Percentiles rank a stretch among this genome's conserved stretches.
phyloP scores from a whole-genome alignment of 2,797 vertebrate species.

The Ceryle rudis region DNA sequence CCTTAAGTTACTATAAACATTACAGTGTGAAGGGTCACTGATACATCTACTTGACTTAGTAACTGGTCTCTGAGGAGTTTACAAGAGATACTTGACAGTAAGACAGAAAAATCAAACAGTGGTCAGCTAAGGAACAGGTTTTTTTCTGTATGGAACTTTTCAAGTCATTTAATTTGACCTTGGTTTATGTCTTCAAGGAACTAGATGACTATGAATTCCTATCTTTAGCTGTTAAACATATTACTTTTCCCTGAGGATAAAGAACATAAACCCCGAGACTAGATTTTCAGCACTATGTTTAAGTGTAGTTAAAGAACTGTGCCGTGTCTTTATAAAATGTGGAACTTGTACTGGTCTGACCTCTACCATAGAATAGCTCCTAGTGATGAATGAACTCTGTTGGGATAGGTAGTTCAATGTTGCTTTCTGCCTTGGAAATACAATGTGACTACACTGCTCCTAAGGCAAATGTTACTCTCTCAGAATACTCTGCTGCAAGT shows the following conservation, averaged over 20 bases:
- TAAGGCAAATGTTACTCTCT: slow-evolving; percentile 42
- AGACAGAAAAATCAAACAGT: background rate
- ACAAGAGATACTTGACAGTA: background rate
- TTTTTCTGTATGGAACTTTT: background rate
- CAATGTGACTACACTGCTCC: background rate
- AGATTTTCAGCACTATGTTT: background rate
- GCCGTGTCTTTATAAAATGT: background rate
- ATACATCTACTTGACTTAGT: background rate
- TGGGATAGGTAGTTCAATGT: background rate
- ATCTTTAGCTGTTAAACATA: background rate
- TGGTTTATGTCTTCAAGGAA: background rate
- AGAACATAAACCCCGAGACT: background rate
- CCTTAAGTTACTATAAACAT: background rate
- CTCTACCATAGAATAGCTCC: background rate
- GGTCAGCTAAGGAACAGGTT: background rate
- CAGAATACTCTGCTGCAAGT: background rate
- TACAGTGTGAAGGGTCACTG: background rate
- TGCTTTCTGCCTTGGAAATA: background rate
- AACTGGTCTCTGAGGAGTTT: background rate
- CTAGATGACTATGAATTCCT: background rate
- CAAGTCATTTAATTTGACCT: background rate
- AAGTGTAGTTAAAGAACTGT: background rate
- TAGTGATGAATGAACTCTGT: slow-evolving; percentile 18
- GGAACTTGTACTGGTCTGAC: background rate
- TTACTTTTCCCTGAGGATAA: background rate